phyloP scores from a whole-genome alignment of 2,113 vertebrate species.

The Lagenorhynchus albirostris region DNA sequence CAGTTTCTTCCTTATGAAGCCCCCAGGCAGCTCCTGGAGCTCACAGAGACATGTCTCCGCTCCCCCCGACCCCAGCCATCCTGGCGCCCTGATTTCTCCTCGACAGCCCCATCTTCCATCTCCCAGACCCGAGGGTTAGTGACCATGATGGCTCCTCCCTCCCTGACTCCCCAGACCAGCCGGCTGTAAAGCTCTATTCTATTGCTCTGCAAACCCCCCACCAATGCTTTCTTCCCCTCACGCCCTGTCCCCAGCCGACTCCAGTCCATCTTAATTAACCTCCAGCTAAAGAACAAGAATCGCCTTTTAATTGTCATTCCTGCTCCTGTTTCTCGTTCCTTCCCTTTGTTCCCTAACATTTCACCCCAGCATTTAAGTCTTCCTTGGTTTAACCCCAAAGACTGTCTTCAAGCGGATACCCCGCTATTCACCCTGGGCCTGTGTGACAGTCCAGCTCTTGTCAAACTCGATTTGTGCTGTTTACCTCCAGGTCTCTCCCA shows the following conservation, averaged over 20 bases:
- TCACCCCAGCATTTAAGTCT: not conserved
- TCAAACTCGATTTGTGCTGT: not conserved
- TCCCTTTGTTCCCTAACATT: not conserved
- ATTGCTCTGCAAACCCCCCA: not conserved
- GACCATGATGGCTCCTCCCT: not conserved
- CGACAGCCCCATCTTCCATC: too few relatives aligned
- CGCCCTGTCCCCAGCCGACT: not conserved
- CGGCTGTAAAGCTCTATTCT: not conserved
- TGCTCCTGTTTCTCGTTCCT: not conserved
- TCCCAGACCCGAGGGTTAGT: not conserved
- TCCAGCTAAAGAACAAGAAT: not conserved
- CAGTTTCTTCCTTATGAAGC: not conserved
- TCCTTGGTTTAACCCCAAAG: not conserved
- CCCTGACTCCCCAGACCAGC: not conserved
- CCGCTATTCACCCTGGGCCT: not conserved
- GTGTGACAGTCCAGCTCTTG: not conserved
- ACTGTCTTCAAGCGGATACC: not conserved
- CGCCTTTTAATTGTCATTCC: not conserved
- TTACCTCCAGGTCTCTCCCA: not conserved
- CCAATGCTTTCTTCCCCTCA: not conserved
- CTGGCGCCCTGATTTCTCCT: not conserved
- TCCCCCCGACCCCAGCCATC: not conserved
- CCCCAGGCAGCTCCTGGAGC: too few relatives aligned
- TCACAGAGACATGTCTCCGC: rapidly evolving
- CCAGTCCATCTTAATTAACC: not conserved